Evolutionary conservation across 2,797 vertebrate genomes (phyloP).

Genomic region (Taenioides sp.): DNA sequence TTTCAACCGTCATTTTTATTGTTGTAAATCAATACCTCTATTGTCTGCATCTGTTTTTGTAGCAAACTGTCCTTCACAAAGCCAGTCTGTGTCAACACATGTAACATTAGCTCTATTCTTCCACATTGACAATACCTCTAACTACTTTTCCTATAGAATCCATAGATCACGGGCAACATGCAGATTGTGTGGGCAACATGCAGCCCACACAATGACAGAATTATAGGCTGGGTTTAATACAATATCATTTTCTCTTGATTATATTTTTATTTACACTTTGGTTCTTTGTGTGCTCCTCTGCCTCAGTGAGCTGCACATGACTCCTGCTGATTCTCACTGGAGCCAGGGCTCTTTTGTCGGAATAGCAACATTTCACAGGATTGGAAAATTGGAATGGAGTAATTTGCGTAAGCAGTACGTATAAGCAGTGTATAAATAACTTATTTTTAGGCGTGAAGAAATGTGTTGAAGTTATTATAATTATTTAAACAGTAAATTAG

Average conservation of each 20-base stretch:
- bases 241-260: conserved; percentile 3
- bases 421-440: background rate
- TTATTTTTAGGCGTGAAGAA: background rate
- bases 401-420: background rate
- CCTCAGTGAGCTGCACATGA: conserved; percentile 1
- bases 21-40: background rate
- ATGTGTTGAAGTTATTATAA: background rate
- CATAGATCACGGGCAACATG: background rate
- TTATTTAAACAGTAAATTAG: background rate
- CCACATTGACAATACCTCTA: background rate
- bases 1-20: no score
- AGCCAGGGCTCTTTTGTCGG: background rate
- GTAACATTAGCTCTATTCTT: conserved; percentile 12
- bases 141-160: background rate
- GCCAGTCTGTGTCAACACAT: conserved; percentile 12
- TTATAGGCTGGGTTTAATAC: background rate
- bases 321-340: background rate
- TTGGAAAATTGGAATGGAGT: background rate
- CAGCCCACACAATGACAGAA: background rate
- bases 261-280: background rate
- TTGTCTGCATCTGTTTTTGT: conserved; percentile 7
- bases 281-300: background rate
- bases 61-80: background rate
- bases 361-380: background rate
- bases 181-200: background rate